These are phyloP conservation scores for Alosa alosa DNA, from an alignment of 2,113 vertebrate species.

Conservation along the genomic window DNA sequence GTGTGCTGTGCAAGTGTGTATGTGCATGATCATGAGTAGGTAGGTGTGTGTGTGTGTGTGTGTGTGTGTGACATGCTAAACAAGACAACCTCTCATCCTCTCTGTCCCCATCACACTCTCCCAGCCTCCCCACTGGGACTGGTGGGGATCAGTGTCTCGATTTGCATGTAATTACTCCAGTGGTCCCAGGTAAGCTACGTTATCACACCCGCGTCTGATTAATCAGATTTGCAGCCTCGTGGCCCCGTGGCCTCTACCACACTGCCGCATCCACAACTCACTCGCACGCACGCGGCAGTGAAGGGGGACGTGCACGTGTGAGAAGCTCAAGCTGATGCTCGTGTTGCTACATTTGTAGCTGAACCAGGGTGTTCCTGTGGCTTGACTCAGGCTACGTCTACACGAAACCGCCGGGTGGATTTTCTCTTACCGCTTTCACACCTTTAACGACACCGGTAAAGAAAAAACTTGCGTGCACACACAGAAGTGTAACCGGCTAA, in stretches of 20 bases:
- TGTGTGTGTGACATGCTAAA: neutral
- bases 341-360: neutral
- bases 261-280: neutral
- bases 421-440: no score
- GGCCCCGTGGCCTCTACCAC: neutral
- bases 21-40: slow-evolving; percentile 18
- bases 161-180: slow-evolving; percentile 59
- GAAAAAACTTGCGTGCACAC: no score
- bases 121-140: slow-evolving; percentile 21
- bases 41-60: neutral
- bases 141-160: slow-evolving; percentile 32
- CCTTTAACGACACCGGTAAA: no score
- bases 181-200: slow-evolving; percentile 48
- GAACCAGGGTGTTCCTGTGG: no score
- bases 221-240: slow-evolving; percentile 63
- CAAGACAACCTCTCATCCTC: slow-evolving; percentile 47
- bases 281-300: neutral
- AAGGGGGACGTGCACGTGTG: neutral
- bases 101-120: slow-evolving; percentile 18
- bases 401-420: no score
- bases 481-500: no score
- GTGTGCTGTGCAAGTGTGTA: neutral
- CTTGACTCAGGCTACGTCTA: no score
- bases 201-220: slow-evolving; percentile 50
- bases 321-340: neutral